phyloP scores from a whole-genome alignment of 2,113 vertebrate genomes.

The Oreochromis tanganicae region DNA sequence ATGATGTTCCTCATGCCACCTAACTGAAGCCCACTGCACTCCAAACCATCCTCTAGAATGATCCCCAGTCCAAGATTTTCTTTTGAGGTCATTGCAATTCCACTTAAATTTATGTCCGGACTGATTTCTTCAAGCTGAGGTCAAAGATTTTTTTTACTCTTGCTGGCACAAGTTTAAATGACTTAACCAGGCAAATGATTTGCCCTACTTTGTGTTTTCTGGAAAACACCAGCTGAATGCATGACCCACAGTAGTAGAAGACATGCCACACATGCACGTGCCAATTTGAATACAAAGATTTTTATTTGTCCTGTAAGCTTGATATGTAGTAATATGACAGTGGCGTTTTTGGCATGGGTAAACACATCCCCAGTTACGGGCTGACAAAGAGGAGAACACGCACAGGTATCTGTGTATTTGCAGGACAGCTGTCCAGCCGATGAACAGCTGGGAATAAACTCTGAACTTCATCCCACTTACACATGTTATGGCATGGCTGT shows the following conservation, averaged over 20 bases:
- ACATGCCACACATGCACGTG: neutral
- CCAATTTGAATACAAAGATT: neutral
- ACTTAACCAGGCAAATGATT: neutral
- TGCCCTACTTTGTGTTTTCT: neutral
- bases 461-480: neutral
- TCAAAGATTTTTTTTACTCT: neutral
- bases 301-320: neutral
- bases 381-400: neutral
- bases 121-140: neutral
- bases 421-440: neutral
- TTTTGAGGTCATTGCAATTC: neutral
- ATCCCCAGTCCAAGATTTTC: neutral
- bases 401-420: neutral
- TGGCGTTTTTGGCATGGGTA: neutral
- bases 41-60: neutral
- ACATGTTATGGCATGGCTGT: neutral
- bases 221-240: neutral
- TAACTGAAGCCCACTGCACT: neutral
- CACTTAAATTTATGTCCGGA: neutral
- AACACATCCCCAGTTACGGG: neutral
- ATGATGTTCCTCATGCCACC: neutral
- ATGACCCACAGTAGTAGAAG: neutral
- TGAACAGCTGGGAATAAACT: neutral
- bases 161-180: neutral
- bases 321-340: neutral